These are phyloP conservation scores for Ailuropoda melanoleuca DNA, from an alignment of 2,113 vertebrate genomes.

Conservation along the genomic window DNA sequence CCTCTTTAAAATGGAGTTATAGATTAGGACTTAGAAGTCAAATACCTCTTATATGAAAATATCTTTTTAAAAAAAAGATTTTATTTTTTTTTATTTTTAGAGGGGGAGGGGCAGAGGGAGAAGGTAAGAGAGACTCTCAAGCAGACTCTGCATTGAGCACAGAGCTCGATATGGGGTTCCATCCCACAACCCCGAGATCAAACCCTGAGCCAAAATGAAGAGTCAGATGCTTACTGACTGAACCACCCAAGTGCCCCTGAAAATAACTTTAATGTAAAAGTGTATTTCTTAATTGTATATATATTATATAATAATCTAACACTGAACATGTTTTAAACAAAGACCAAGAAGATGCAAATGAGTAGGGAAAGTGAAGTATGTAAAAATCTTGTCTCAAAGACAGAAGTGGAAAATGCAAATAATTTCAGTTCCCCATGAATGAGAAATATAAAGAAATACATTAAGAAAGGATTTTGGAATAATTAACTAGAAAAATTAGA, in stretches of 20 bases:
- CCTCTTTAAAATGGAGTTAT: neutral
- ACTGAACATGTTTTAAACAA: neutral
- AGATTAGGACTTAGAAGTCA: neutral
- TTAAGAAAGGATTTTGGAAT: neutral
- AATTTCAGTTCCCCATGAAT: neutral
- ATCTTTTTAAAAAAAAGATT: neutral
- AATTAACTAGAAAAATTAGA: neutral
- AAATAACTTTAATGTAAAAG: neutral
- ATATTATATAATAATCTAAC: neutral
- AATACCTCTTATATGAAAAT: neutral
- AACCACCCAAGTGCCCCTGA: neutral
- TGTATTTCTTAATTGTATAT: neutral
- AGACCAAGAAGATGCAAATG: neutral
- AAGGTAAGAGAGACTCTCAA: neutral
- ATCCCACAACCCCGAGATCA: neutral
- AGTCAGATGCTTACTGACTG: neutral
- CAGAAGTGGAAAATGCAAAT: neutral
- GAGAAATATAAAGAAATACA: neutral
- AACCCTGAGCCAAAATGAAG: neutral
- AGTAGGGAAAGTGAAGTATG: neutral
- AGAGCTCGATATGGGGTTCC: neutral
- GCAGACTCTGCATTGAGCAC: neutral
- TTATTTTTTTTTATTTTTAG: neutral
- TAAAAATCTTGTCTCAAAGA: neutral
- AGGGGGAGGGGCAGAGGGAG: neutral